Evolutionary conservation across 2,113 vertebrate genomes (phyloP), one percentile per base, ranked within the genome.

Genomic region (Kryptolebias marmoratus): DNA sequence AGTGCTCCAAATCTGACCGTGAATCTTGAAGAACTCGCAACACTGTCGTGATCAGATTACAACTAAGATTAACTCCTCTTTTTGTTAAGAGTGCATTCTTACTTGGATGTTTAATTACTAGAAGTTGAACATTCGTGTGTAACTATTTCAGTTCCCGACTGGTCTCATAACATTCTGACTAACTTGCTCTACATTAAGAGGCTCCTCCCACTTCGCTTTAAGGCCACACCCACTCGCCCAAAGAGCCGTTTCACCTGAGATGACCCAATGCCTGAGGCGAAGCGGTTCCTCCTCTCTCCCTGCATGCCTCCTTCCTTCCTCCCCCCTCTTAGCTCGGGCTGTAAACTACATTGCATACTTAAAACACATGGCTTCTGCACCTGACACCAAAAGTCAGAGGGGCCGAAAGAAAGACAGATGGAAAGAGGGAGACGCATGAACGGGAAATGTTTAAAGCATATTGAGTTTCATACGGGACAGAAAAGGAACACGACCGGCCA

Each of bases 191-290:
- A 45, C 77, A 66, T 87, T 68, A 72, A 71, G 45, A 64, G 68
- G 69, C 71, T 79, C 69, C 79, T 84, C 73, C 82, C 83, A 80
- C 71, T 42, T 48, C 60, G 74, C 45, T 72, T 45, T 28, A 12
- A 83, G 42, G 84, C 81, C 84, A 49, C 72, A 52, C 91, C 88
- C 80, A 84, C 82, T 71, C 49, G 64, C 73, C 83, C 76, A 54
- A 68, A 83, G 73, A 88, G 59, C 67, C 68, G 64, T 84, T 92
- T 92, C 90, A 90, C 88, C 91, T 91, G 83, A 87, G 82, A 82
- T 89, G 87, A 91, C 90, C 90, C 79, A 42, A 62, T 11, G 61
- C 85, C 84, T 52, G 39, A 67, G 80, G 85, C 72, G 82, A 79
- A 31, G 67, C 75, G 1, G 82, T 80, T 79, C 80, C 69, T 75